Conservation (phyloP, 2,113 vertebrate species). For the Diphyllodes magnificus region DNA sequence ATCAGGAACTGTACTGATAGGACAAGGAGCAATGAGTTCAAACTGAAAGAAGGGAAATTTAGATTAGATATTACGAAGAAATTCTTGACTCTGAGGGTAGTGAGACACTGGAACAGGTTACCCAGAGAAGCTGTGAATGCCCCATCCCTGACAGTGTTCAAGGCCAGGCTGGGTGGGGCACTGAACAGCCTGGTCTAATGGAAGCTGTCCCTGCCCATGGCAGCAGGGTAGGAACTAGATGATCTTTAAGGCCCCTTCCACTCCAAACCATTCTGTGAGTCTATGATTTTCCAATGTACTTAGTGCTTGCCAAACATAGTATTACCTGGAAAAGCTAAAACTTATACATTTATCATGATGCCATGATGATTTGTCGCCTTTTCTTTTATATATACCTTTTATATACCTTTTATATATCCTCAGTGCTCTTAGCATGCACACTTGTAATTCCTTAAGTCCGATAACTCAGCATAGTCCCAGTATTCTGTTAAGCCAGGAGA, state of each 20-base stretch:
- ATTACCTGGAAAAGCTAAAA: not conserved
- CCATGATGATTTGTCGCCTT: no score
- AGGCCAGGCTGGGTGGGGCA: not conserved
- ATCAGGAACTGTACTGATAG: not conserved
- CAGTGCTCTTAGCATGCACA: no score
- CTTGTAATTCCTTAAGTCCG: no score
- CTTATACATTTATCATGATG: not conserved
- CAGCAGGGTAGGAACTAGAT: not conserved
- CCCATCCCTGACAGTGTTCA: not conserved
- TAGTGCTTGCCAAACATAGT: not conserved
- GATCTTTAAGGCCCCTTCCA: not conserved
- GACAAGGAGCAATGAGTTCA: not conserved
- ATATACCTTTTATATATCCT: no score
- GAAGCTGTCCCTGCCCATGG: not conserved
- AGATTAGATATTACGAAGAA: not conserved
- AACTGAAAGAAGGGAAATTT: not conserved
- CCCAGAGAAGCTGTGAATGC: not conserved
- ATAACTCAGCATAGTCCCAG: no score
- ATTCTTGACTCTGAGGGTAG: not conserved
- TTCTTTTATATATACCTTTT: no score
- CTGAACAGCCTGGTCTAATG: not conserved
- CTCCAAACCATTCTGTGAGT: not conserved
- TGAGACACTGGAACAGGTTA: not conserved
- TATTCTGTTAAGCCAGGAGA: no score
- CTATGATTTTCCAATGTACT: not conserved